Evolutionary conservation across 2,797 vertebrate genomes (phyloP), one percentile per base, ranked within the genome.

Genomic region (Cetoscarus ocellatus): DNA sequence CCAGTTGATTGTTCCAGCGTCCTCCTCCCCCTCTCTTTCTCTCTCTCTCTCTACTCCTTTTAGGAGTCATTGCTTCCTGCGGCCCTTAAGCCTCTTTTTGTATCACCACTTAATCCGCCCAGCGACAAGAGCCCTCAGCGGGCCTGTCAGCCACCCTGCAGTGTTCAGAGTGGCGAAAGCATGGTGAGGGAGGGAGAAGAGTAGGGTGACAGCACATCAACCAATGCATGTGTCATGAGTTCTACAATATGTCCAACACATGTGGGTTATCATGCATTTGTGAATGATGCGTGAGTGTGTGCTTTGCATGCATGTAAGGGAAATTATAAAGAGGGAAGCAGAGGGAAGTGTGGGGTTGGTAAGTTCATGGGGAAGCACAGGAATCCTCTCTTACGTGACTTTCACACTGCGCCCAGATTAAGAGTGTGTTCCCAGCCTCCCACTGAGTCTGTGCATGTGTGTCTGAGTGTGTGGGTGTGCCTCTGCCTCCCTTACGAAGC

Each of bases 81-180:
- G 68, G 88, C 74, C 84, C 83, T 77, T 92, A 93, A 92, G 88
- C 91, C 89, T 91, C 91, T 93, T 93, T 93, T 91, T 92, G 88
- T 90, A 92, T 92, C 90, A 80, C 83, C 36, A 69, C 86, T 90
- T 93, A 93, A 94, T 93, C 92, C 91, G 68, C 72, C 80, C 82
- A 50, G 83, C 79, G 82, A 92, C 91, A 92, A 91, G 88, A 89
- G 91, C 80, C 88, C 90, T 91, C 83, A 80, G 90, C 68, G 27
- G 87, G 88, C 82, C 87, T 86, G 90, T 92, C 93, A 88, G 88
- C 87, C 76, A 36, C 83, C 91, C 91, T 75, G 89, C 83, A 73
- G 88, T 39, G 83, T 77, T 85, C 64, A 77, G 79, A 83, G 73
- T 74, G 86, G 83, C 70, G 86, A 83, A 73, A 75, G 87, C 67